A percentile compares a stretch with the other conserved stretches of the same genome.
Evolutionary conservation across 2,888 invertebrate genomes (phyloP).

Genomic region (Icerya purchasi): DNA sequence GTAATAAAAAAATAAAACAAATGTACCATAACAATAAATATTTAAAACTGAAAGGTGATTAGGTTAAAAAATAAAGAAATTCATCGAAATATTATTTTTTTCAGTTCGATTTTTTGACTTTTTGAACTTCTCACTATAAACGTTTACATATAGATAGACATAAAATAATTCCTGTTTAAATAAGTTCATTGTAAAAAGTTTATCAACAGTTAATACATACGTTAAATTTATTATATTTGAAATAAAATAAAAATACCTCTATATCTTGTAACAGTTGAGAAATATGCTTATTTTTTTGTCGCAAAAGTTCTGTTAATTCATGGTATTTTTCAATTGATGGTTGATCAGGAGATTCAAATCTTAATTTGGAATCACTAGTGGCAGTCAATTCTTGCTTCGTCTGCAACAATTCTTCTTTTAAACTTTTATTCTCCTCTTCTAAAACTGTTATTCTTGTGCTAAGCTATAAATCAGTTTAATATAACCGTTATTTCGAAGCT

Average conservation of each 20-base stretch:
- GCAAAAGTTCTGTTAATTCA: conserved; percentile 33
- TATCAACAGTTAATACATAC: neutral
- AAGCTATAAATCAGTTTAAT: no score
- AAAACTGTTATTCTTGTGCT: no score
- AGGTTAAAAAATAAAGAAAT: no score
- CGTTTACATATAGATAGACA: neutral
- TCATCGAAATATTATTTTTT: no score
- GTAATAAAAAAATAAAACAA: no score
- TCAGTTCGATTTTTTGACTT: no score
- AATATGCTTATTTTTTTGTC: conserved; percentile 54
- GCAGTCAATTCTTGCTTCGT: conserved; percentile 25
- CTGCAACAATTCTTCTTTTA: conserved; percentile 30
- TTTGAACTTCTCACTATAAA: no score
- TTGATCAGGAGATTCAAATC: conserved; percentile 30
- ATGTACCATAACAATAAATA: no score
- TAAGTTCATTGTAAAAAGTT: neutral
- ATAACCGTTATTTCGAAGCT: no score
- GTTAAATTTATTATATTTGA: neutral
- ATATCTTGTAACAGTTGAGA: conserved; percentile 49
- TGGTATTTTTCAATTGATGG: conserved; percentile 31
- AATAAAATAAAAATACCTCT: conserved; percentile 35
- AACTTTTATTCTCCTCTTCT: conserved; percentile 29
- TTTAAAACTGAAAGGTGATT: no score
- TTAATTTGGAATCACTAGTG: conserved; percentile 25
- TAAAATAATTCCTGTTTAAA: neutral